phyloP scores from a whole-genome alignment of 1,140 invertebrate genomes.

The Zeugodacus cucurbitae region DNA sequence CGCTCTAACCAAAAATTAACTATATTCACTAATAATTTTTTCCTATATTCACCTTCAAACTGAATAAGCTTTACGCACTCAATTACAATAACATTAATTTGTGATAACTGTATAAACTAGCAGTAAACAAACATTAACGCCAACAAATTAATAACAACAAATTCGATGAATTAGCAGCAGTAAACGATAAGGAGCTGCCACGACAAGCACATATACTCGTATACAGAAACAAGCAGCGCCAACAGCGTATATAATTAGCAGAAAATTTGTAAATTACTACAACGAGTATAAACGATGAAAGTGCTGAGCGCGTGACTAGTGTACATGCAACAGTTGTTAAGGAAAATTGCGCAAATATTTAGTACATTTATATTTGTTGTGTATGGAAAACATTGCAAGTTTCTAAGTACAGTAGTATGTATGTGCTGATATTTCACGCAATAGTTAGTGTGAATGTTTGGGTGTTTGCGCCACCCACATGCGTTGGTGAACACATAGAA shows the following conservation, averaged over 20 bases:
- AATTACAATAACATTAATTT: neutral
- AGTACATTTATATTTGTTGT: neutral
- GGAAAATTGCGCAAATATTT: neutral
- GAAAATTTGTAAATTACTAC: neutral
- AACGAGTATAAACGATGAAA: neutral
- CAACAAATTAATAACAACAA: neutral
- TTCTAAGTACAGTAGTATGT: neutral
- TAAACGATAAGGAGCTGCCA: neutral
- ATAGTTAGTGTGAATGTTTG: neutral
- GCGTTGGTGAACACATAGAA: neutral
- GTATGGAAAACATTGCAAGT: neutral
- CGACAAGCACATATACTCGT: neutral
- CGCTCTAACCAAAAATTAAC: no score
- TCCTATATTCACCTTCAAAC: no score
- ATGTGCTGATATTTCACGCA: neutral
- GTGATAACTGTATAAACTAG: neutral
- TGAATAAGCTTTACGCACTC: no score
- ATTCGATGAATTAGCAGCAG: neutral
- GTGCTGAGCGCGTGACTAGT: neutral
- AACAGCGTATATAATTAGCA: neutral
- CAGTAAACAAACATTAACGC: neutral
- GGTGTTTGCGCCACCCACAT: neutral
- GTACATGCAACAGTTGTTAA: conserved; percentile 11
- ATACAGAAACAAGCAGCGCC: neutral
- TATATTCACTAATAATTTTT: no score